phyloP scores from a whole-genome alignment of 2,888 invertebrate species.

The Scaptomyza tumidula region DNA sequence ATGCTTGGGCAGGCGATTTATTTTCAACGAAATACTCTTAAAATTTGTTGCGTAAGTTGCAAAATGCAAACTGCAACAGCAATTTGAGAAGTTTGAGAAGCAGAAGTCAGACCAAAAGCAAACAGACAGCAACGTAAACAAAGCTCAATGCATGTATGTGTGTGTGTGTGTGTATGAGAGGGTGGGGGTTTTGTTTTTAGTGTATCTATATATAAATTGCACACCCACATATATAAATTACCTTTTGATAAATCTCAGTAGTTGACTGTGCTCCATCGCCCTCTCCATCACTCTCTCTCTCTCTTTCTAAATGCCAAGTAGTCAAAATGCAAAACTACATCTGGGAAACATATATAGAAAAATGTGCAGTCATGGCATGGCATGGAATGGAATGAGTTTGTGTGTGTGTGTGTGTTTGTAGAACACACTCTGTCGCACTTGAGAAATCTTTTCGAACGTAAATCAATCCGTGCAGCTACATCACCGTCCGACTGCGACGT shows the following conservation, averaged over 20 bases:
- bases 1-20: slow-evolving; percentile 81
- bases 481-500: slow-evolving; percentile 57
- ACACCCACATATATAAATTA: slow-evolving; percentile 83
- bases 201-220: slow-evolving; percentile 70
- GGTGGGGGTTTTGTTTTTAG: neutral
- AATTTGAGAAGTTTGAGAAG: slow-evolving; percentile 5
- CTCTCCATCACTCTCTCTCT: neutral
- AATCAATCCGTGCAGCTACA: slow-evolving; percentile 83
- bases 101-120: slow-evolving; percentile 35
- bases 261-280: slow-evolving; percentile 44
- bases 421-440: slow-evolving; percentile 69
- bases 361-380: slow-evolving; percentile 37
- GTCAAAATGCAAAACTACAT: slow-evolving; percentile 44
- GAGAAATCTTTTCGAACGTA: slow-evolving; percentile 84
- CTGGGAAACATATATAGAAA: slow-evolving; percentile 62
- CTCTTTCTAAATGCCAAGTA: slow-evolving; percentile 19
- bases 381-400: slow-evolving; percentile 9
- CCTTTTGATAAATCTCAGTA: slow-evolving; percentile 85
- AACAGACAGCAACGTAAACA: slow-evolving; percentile 51
- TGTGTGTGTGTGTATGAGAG: neutral
- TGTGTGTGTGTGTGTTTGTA: slow-evolving; percentile 32
- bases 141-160: slow-evolving; percentile 23
- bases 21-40: slow-evolving; percentile 82
- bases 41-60: slow-evolving; percentile 70
- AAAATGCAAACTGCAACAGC: slow-evolving; percentile 28